Evolutionary conservation across 2,888 invertebrate species (phyloP), one percentile per base, ranked within the genome.

Genomic region (Myathropa florea): DNA sequence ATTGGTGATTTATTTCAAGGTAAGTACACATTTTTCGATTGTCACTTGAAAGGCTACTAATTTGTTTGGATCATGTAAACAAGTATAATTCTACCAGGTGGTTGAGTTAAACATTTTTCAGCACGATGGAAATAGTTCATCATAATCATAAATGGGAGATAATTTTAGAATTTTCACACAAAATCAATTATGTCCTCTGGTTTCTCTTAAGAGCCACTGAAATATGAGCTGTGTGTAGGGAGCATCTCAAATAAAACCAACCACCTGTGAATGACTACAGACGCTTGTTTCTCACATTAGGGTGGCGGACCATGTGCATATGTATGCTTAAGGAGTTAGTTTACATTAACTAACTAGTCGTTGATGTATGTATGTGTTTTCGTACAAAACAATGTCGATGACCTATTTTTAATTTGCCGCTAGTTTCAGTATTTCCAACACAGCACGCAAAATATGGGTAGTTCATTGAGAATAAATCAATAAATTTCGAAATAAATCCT

Each of bases 1-100:
- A 98, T 99, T 92, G 99, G 99, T 90, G 99, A 99, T 94, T 95
- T 99, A 89, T 99, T 98, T 90, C 92, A 92, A 90, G 91, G 92
- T 92, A 88, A 90, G 90, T 89, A 57, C 46, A 55, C 55, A 61
- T 60, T 36, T 59, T 88, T 78, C 61, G n/a, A 33, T 39, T 39
- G 28, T 70, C 26, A 21, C 21, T 39, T 36, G 18, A 63, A 55
- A 55, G 57, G 23, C 12, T 59, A 18, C 39, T 57, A 65, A 39
- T 53, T 59, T 77, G 76, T 77, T 71, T 65, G 57, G 71, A 65
- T 67, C 53, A 23, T 36, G 77, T 57, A 77, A 67, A 77, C 72
- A 77, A 67, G 63, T 39, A 39, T 10, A 57, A 67, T 63, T 36
- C 26, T 33, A 60, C 33, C 64, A 71, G 33, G 64, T 71, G 12